Percentiles rank a stretch among this genome's conserved stretches.
These are phyloP conservation scores for Prosopocoilus inquinatus DNA, from an alignment of 2,888 invertebrate species.

Conservation along the genomic window DNA sequence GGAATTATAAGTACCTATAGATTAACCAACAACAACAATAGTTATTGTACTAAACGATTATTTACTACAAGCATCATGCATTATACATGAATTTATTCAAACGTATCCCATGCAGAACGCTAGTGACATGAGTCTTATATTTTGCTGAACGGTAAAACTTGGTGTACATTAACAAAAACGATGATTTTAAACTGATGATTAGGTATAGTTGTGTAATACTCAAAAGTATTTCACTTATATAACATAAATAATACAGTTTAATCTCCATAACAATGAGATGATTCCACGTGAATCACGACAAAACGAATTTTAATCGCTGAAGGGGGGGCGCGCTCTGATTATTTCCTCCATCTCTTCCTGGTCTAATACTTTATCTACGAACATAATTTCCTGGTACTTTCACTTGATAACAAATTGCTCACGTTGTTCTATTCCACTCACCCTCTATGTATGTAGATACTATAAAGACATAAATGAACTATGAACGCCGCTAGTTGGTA, in stretches of 20 bases:
- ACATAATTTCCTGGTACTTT: neutral
- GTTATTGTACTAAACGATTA: too few relatives aligned
- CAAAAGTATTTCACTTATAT: too few relatives aligned
- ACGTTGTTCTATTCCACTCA: neutral
- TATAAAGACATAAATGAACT: neutral
- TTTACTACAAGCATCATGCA: too few relatives aligned
- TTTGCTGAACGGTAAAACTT: neutral
- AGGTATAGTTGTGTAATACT: too few relatives aligned
- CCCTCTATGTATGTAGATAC: too few relatives aligned
- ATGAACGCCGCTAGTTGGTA: neutral
- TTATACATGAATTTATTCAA: neutral
- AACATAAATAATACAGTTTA: too few relatives aligned
- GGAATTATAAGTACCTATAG: too few relatives aligned
- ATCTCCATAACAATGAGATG: neutral
- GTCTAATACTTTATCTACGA: neutral
- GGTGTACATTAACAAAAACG: too few relatives aligned
- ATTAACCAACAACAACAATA: too few relatives aligned
- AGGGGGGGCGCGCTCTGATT: neutral
- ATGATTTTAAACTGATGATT: too few relatives aligned
- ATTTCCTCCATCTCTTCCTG: constrained; percentile 3
- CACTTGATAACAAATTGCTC: neutral
- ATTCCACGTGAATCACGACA: constrained; percentile 9
- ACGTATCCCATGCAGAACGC: neutral
- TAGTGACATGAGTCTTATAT: constrained; percentile 4
- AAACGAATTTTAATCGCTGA: constrained; percentile 11